Evolutionary conservation across 2,113 vertebrate genomes (phyloP).

Genomic region (Ariopsis seemanni): DNA sequence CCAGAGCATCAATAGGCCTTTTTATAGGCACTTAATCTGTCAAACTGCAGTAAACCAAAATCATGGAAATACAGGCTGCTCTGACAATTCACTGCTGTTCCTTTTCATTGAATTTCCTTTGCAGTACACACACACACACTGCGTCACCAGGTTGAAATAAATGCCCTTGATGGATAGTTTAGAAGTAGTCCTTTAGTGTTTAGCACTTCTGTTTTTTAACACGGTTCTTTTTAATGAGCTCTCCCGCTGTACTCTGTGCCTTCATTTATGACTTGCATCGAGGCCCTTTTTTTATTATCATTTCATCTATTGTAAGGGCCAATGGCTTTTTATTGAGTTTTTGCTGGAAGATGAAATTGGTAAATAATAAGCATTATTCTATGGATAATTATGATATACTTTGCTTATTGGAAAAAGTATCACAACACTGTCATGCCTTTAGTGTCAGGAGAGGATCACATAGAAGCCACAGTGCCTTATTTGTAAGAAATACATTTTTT

Average conservation of each 20-base stretch:
- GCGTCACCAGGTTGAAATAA: not conserved
- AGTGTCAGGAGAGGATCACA: not conserved
- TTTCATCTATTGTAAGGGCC: not conserved
- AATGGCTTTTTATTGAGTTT: not conserved
- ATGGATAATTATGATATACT: not conserved
- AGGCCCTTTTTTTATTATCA: not conserved
- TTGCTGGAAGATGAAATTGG: not conserved
- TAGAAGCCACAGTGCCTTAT: not conserved
- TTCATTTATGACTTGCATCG: not conserved
- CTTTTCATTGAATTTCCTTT: conserved; percentile 23
- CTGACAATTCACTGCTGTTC: conserved; percentile 26
- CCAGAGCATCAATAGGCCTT: conserved; percentile 16
- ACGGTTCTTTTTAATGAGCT: conserved; percentile 7
- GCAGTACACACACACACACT: not conserved
- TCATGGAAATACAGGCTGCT: conserved; percentile 25
- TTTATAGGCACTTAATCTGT: conserved; percentile 54
- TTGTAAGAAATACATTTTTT: not conserved
- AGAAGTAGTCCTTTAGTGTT: not conserved
- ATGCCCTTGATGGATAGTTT: conserved; percentile 12
- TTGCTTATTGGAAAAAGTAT: not conserved
- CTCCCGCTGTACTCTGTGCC: not conserved
- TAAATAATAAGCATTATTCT: not conserved
- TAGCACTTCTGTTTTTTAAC: not conserved
- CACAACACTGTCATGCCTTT: not conserved
- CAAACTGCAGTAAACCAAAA: conserved; percentile 44